Percentiles rank a stretch among this genome's conserved stretches.
phyloP scores from a whole-genome alignment of 2,113 vertebrate species.

The Silurus glanis region DNA sequence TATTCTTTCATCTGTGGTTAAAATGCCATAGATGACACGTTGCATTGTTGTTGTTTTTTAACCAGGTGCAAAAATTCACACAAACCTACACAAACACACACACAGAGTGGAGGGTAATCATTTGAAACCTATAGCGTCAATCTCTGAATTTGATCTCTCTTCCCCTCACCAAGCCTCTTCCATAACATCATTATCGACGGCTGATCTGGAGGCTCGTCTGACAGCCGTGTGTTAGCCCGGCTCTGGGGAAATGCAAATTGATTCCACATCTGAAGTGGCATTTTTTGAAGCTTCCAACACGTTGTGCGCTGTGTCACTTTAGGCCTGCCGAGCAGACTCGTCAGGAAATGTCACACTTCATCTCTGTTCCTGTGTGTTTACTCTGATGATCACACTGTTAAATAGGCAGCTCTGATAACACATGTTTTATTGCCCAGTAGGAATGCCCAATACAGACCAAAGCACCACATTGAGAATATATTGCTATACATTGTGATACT shows the following conservation, averaged over 20 bases:
- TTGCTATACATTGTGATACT: neutral
- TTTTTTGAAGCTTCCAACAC: conserved; percentile 73
- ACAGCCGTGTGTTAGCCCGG: conserved; percentile 74
- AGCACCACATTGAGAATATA: conserved; percentile 1
- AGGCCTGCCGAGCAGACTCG: conserved; percentile 74
- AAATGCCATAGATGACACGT: conserved; percentile 71
- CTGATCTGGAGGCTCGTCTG: conserved; percentile 73
- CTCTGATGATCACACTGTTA: conserved; percentile 63
- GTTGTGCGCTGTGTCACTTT: conserved; percentile 75
- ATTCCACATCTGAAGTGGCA: conserved; percentile 80
- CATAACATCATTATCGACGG: conserved; percentile 76
- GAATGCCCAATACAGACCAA: neutral
- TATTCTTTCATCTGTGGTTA: conserved; percentile 46
- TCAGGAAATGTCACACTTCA: conserved; percentile 76
- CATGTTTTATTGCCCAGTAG: conserved; percentile 56
- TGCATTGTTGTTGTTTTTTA: conserved; percentile 68
- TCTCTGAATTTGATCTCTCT: conserved; percentile 73
- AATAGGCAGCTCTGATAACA: conserved; percentile 69
- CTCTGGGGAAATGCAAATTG: conserved; percentile 81
- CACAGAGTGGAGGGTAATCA: conserved; percentile 71
- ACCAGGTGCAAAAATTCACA: conserved; percentile 70
- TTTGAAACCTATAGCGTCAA: conserved; percentile 73
- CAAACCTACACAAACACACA: conserved; percentile 47
- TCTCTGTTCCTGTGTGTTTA: conserved; percentile 70
- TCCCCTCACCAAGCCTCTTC: conserved; percentile 64